Base-by-base conservation (phyloP, 2,888 invertebrate species). In the Sylvicola fuscatus region DNA sequence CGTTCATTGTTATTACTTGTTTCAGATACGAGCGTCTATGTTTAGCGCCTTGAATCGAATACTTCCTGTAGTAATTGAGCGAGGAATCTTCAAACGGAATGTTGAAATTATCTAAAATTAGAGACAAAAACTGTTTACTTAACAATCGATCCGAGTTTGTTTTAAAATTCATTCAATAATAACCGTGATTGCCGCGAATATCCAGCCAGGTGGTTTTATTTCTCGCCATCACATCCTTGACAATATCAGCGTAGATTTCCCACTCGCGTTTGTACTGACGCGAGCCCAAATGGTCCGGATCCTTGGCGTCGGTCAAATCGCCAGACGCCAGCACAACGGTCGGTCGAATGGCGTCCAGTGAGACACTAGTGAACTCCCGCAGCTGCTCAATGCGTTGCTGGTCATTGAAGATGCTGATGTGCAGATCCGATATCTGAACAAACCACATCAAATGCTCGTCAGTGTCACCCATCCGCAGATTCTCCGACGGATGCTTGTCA, bases 231-330 rank as follows among this genome's bases (percentile, higher is more conserved):
- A 72, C 69, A 43, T 76, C 71, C 33, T 68, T 61, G 26, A 89
- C 61, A 41, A 78, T 65, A 47, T 71, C 64, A 44, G 69, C 63
- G 52, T 90, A 92, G 45, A 70, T 66, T 41, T 71, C 54, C 90
- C 90, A 92, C 60, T 92, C 90, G 41, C 71, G 70, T 45, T 73
- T 60, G 44, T 72, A 73, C 59, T 90, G 89, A 29, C 67, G 66
- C 12, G 89, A 87, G 10, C 84, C 84, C 49, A 82, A 68, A 44
- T 72, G 69, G 54, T 84, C 77, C 45, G 62, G 62, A 11, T 73
- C 71, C 58, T 82, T 86, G 3, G 86, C 86, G 67, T 90, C 89
- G 11, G 87, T 87, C 38, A 90, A 60, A 55, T 90, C 90, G 29
- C 89, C 89, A 38, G 84, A 78, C 3, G 83, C 84, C 39, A 89